A percentile compares a stretch with the other conserved stretches of the same genome.
phyloP scores from a whole-genome alignment of 2,888 invertebrate genomes.

The Nephrotoma appendiculata region DNA sequence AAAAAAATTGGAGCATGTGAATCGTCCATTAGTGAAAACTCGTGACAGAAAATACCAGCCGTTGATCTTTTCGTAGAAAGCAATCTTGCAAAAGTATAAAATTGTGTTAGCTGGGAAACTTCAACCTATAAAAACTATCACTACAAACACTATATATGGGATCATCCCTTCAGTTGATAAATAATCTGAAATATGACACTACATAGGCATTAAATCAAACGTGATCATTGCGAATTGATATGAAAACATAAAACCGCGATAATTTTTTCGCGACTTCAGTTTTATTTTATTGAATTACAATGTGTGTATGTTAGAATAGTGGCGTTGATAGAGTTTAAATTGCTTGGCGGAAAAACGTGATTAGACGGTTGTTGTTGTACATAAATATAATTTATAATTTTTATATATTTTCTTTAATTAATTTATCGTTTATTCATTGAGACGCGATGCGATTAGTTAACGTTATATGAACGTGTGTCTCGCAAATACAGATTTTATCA shows the following conservation, averaged over 20 bases:
- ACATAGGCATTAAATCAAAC: neutral
- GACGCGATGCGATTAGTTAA: neutral
- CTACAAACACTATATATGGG: neutral
- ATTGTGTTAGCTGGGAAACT: too few species aligned
- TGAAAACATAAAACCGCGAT: neutral
- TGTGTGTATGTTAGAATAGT: neutral
- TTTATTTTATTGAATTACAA: neutral
- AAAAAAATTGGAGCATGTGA: too few species aligned
- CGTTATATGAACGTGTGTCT: neutral
- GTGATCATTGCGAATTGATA: neutral
- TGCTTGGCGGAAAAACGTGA: neutral
- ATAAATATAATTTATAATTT: neutral
- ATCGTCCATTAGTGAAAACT: too few species aligned
- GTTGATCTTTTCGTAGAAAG: too few species aligned
- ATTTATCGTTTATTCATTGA: neutral
- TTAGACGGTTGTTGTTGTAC: neutral
- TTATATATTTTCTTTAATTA: neutral
- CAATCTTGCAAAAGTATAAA: too few species aligned
- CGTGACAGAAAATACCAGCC: too few species aligned
- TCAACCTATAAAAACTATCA: too few species aligned
- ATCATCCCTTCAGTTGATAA: neutral
- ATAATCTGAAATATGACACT: neutral
- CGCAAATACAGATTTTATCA: neutral
- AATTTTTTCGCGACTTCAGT: neutral
- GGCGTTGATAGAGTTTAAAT: neutral